These are phyloP conservation scores for Ophion ventricosus DNA, from an alignment of 2,888 invertebrate species.

Conservation along the genomic window DNA sequence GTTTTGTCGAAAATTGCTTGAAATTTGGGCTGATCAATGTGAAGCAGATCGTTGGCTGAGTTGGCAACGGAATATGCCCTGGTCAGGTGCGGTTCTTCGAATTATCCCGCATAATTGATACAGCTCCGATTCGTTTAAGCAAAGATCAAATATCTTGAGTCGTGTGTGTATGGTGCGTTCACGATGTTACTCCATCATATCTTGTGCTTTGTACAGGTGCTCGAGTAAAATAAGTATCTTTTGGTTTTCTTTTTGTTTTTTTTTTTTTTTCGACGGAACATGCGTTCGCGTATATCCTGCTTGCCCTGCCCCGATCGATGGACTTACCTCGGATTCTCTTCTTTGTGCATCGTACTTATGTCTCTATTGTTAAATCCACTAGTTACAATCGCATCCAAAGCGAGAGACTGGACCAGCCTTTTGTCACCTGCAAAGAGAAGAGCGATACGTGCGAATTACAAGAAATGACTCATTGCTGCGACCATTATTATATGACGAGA, in stretches of 20 bases:
- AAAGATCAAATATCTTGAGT: conserved; percentile 66
- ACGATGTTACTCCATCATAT: conserved; percentile 56
- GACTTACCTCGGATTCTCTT: conserved; percentile 87
- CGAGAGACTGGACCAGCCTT: conserved; percentile 94
- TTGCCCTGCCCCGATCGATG: conserved; percentile 54
- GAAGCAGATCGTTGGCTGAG: too few species aligned
- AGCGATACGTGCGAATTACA: neutral
- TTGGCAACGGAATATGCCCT: too few species aligned
- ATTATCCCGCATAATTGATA: neutral
- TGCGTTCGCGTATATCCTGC: conserved; percentile 65
- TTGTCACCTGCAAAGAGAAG: conserved; percentile 90
- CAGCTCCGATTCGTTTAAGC: neutral
- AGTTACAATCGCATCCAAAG: conserved; percentile 95
- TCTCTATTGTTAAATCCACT: conserved; percentile 90
- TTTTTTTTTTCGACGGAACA: conserved; percentile 66
- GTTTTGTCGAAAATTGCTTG: too few species aligned
- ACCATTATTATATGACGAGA: neutral
- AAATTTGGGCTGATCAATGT: too few species aligned
- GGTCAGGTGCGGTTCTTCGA: too few species aligned
- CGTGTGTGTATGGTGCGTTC: conserved; percentile 69
- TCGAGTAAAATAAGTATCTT: conserved; percentile 69
- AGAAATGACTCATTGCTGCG: neutral
- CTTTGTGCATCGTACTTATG: conserved; percentile 85
- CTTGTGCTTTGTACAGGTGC: conserved; percentile 74
- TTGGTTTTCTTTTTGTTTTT: too few species aligned